Evolutionary conservation across 1,140 invertebrate genomes (phyloP).

Genomic region (Pseudomyrmex cubaensis): DNA sequence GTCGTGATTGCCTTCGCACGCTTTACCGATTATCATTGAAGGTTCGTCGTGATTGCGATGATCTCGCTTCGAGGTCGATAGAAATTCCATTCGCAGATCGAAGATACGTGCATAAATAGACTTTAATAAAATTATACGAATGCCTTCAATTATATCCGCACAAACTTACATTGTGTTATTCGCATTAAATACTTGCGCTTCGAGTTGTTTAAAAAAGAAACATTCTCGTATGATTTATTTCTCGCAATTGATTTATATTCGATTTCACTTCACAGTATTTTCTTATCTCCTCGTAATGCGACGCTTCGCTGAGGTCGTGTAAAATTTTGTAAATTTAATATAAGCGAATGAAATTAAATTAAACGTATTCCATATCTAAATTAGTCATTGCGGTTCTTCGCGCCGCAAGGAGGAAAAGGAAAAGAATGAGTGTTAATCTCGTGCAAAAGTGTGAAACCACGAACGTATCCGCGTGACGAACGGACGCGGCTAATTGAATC

Average conservation of each 20-base stretch:
- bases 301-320: too few species aligned
- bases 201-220: too few species aligned
- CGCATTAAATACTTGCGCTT: neutral
- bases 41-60: constrained; percentile 18
- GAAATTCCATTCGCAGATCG: constrained; percentile 51
- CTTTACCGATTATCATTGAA: constrained; percentile 68
- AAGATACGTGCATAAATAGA: constrained; percentile 7
- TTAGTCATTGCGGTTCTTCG: neutral
- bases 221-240: too few species aligned
- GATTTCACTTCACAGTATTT: too few species aligned
- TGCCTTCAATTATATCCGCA: constrained; percentile 25
- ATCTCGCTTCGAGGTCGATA: constrained; percentile 55
- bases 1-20: constrained; percentile 70
- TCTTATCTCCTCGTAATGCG: too few species aligned
- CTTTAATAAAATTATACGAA: constrained; percentile 56
- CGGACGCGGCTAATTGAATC: constrained; percentile 56
- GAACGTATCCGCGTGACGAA: constrained; percentile 33
- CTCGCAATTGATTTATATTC: too few species aligned
- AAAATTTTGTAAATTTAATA: too few species aligned
- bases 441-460: constrained; percentile 69
- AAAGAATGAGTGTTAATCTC: constrained; percentile 46
- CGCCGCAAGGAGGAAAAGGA: too few species aligned
- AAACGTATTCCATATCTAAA: neutral
- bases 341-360: too few species aligned
- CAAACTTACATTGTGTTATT: too few species aligned